Evolutionary conservation across 1,140 invertebrate genomes (phyloP).

Genomic region (Papilio polytes): DNA sequence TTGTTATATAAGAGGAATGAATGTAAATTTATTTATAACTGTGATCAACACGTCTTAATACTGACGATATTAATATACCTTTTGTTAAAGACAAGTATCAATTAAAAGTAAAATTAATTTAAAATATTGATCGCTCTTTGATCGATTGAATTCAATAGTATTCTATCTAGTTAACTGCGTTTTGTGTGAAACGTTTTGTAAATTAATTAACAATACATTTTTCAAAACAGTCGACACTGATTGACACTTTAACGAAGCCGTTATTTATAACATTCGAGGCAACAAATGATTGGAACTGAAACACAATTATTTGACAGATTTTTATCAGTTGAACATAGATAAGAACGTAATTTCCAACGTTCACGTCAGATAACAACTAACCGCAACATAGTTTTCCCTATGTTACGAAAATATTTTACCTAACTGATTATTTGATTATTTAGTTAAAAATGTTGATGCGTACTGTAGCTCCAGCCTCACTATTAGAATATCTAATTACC

Average conservation of each 20-base stretch:
- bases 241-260: not conserved
- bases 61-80: no score
- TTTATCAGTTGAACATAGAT: conserved; percentile 9
- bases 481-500: not conserved
- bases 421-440: no score
- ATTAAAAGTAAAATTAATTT: no score
- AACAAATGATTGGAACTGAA: not conserved
- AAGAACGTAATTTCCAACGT: conserved; percentile 10
- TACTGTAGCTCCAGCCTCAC: not conserved
- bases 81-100: no score
- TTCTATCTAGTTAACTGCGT: no score
- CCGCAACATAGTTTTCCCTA: not conserved
- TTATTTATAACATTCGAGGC: not conserved
- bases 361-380: conserved; percentile 13
- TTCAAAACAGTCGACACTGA: not conserved
- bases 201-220: not conserved
- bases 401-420: not conserved
- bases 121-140: no score
- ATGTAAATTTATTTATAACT: no score
- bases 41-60: no score
- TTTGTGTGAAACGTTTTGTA: no score
- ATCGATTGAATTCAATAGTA: no score
- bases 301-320: conserved; percentile 9
- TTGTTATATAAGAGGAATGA: no score
- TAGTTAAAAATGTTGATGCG: no score